Percentiles rank a stretch among this genome's conserved stretches.
These are phyloP conservation scores for Typhlichthys subterraneus DNA, from an alignment of 2,797 vertebrate species.

Conservation along the genomic window DNA sequence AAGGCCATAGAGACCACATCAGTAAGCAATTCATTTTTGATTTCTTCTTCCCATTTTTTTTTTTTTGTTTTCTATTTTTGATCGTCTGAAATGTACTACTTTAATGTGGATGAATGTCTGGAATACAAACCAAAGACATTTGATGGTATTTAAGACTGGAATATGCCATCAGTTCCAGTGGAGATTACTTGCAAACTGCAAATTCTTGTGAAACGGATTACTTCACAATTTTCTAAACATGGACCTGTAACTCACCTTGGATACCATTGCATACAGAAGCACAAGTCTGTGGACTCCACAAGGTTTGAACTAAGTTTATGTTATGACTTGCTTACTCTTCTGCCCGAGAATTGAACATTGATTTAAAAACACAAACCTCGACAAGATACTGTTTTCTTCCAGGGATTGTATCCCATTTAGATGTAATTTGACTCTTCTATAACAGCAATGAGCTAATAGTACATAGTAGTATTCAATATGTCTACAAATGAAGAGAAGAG, in stretches of 20 bases:
- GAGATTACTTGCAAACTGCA: constrained; percentile 57
- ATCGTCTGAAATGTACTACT: constrained; percentile 37
- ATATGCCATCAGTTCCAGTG: constrained; percentile 32
- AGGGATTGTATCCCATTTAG: constrained; percentile 20
- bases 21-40: constrained; percentile 72
- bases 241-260: constrained; percentile 68
- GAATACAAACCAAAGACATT: constrained; percentile 66
- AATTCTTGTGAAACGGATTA: constrained; percentile 70
- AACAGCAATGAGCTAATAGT: constrained; percentile 27
- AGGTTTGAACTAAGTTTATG: constrained; percentile 13
- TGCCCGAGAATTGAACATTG: constrained; percentile 19
- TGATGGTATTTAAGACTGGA: constrained; percentile 60
- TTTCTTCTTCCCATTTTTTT: constrained; percentile 50
- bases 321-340: constrained; percentile 14
- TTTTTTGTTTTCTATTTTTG: constrained; percentile 55
- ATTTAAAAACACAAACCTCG: constrained; percentile 4
- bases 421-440: constrained; percentile 43
- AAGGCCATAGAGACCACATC: constrained; percentile 66
- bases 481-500: constrained; percentile 37
- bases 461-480: constrained; percentile 35
- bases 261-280: constrained; percentile 58
- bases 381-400: constrained; percentile 61
- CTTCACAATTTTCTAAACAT: constrained; percentile 56
- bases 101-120: constrained; percentile 62
- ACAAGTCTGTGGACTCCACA: constrained; percentile 19